Evolutionary conservation across 2,888 invertebrate genomes (phyloP), one percentile per base, ranked within the genome.

Genomic region (Ennomos quercinarius): DNA sequence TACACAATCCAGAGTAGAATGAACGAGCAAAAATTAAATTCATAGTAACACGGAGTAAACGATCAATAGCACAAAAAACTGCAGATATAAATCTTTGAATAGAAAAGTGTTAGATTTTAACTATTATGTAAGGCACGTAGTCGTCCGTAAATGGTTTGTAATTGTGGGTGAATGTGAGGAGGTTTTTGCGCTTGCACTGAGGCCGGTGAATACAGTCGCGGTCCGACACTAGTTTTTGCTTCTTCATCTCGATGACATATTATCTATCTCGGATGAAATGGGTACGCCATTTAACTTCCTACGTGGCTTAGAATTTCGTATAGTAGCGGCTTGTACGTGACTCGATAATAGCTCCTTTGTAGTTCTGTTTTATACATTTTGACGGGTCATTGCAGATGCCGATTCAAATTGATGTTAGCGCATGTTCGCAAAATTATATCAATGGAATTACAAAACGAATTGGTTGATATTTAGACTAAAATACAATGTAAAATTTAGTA

Each of bases 131-230:
- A 83, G 83, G 83, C 84, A 85, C 86, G 87, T 87, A 81, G 78
- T 72, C 70, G 62, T 70, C 91, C 89, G 78, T 90, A 91, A 86
- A 87, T 86, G 91, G 91, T 74, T 78, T 77, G 86, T 91, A 91
- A 91, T 91, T 89, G 89, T 84, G 83, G 86, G 81, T 78, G 84
- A 83, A 79, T 83, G 86, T 81, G 78, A 62, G 67, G 74, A 71
- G 55, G 78, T 89, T 91, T 88, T 90, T 90, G 84, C 78, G 47
- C 49, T 12, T 12, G 49, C 17, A 11, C 40, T 35, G 41, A 17
- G 66, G 56, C 61, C 53, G 66, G 77, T 84, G 83, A 87, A 88
- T 88, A 86, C 87, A 83, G 87, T 81, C 86, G 78, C 81, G 76
- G 81, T 83, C 83, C 81, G 80, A 86, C 85, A 85, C 84, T 76